Conservation (phyloP, 2,797 vertebrate species). For the Schizopygopsis malacanthus region DNA sequence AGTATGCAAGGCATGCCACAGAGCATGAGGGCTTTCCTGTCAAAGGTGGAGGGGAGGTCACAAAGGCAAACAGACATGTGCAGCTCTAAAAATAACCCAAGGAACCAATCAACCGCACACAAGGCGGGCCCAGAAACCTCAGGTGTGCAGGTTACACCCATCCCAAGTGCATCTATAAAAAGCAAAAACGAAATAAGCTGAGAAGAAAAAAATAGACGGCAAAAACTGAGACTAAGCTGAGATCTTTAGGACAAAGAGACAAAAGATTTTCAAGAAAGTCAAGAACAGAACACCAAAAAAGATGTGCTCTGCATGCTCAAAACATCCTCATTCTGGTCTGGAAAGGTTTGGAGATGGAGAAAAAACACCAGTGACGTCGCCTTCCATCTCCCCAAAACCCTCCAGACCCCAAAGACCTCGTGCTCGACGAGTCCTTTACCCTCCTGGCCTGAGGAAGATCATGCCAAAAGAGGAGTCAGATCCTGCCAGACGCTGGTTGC, state of each 20-base stretch:
- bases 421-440: slow-evolving; percentile 71
- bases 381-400: neutral
- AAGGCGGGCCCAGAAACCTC: slow-evolving; percentile 32
- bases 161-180: slow-evolving; percentile 58
- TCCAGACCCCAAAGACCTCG: slow-evolving; percentile 24
- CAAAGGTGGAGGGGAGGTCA: neutral
- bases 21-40: slow-evolving; percentile 12
- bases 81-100: slow-evolving; percentile 56
- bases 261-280: neutral
- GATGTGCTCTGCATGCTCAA: slow-evolving; percentile 24
- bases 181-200: slow-evolving; percentile 12
- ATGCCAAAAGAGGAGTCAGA: slow-evolving; percentile 66
- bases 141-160: slow-evolving; percentile 57
- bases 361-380: slow-evolving; percentile 12
- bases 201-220: slow-evolving; percentile 2
- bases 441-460: slow-evolving; percentile 65
- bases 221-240: neutral
- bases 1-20: slow-evolving; percentile 15
- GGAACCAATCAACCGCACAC: slow-evolving; percentile 1
- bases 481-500: slow-evolving; percentile 71
- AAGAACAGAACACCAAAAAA: neutral
- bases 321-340: slow-evolving; percentile 3
- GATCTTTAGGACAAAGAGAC: neutral
- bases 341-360: slow-evolving; percentile 40
- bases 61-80: slow-evolving; percentile 22